Evolutionary conservation across 2,113 vertebrate species (phyloP), one percentile per base, ranked within the genome.

Genomic region (Myiagra hebetior): DNA sequence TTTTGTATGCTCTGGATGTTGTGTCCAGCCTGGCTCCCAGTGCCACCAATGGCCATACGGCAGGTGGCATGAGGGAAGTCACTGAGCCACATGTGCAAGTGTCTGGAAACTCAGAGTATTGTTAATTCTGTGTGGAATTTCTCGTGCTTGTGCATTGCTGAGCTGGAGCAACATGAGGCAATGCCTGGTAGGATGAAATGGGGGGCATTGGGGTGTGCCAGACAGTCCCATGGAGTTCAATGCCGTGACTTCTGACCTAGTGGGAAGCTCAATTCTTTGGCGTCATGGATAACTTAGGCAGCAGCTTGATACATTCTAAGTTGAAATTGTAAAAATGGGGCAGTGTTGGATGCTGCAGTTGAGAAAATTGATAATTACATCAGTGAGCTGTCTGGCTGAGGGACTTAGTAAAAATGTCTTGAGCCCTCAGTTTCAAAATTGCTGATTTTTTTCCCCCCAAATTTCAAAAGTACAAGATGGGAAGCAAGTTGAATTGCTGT

Each of bases 381-480:
- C 31, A 30, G 11, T 18, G 44, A 49, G 7, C 10, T 37, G 16
- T 17, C 31, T 41, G 35, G 11, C 39, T 52, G 33, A 44, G 28
- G 31, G 62, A 26, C 33, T 41, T 31, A 9, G 1, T 23, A 16
- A 37, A 69, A 62, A 35, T 4, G 4, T 22, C 4, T 8, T 42
- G 42, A 65, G 17, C 26, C 46, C 35, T 77, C n/a, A 5, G 0
- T 35, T 70, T 19, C 15, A 56, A 59, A 75, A 22, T 18, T 11
- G 15, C 24, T 39, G 7, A 16, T 20, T 47, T 22, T 8, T 5
- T 3, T 4, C 19, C 5, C 11, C 15, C 28, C 0, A 0, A 10
- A 37, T 67, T 74, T 47, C 33, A 20, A 5, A 70, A 68, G 33
- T 37, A 28, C 8, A 56, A 27, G 39, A 47, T 15, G 35, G 5